These are phyloP conservation scores for Spilosoma lubricipeda DNA, from an alignment of 2,888 invertebrate species.

Conservation along the genomic window DNA sequence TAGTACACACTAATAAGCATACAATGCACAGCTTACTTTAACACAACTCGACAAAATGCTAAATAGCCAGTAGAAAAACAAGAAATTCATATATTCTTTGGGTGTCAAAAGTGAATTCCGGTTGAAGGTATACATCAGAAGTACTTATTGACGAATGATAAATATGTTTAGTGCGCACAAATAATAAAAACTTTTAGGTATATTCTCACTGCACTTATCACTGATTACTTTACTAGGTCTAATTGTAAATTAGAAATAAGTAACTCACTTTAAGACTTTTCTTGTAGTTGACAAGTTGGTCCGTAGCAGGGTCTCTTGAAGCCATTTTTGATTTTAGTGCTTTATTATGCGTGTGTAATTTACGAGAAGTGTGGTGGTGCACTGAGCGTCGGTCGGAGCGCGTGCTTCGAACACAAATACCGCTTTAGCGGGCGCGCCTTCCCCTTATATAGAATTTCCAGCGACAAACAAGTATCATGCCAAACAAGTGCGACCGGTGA, in stretches of 20 bases:
- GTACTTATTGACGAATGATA: background rate
- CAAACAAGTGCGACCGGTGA: conserved; percentile 61
- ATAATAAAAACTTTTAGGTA: background rate
- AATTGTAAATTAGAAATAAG: background rate
- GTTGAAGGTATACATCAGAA: conserved; percentile 16
- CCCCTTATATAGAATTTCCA: conserved; percentile 72
- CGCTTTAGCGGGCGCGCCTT: conserved; percentile 44
- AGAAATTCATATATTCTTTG: conserved; percentile 11
- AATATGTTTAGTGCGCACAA: background rate
- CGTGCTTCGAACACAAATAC: conserved; percentile 71
- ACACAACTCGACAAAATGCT: conserved; percentile 21
- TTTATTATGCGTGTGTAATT: conserved; percentile 25
- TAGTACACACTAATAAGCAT: conserved; percentile 34
- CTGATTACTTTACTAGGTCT: conserved; percentile 14
- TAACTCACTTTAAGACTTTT: conserved; percentile 86
- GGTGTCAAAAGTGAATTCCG: conserved; percentile 16
- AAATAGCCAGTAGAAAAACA: conserved; percentile 17
- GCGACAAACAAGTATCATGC: conserved; percentile 74
- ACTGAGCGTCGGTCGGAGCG: conserved; percentile 44
- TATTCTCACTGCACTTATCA: conserved; percentile 22
- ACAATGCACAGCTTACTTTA: conserved; percentile 45
- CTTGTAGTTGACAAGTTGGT: conserved; percentile 88
- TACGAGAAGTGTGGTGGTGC: background rate
- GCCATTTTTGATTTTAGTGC: conserved; percentile 66
- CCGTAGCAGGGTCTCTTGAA: conserved; percentile 87